Percentiles rank a stretch among this genome's conserved stretches.
These are phyloP conservation scores for Pluvialis apricaria DNA, from an alignment of 2,113 vertebrate species.

Conservation along the genomic window DNA sequence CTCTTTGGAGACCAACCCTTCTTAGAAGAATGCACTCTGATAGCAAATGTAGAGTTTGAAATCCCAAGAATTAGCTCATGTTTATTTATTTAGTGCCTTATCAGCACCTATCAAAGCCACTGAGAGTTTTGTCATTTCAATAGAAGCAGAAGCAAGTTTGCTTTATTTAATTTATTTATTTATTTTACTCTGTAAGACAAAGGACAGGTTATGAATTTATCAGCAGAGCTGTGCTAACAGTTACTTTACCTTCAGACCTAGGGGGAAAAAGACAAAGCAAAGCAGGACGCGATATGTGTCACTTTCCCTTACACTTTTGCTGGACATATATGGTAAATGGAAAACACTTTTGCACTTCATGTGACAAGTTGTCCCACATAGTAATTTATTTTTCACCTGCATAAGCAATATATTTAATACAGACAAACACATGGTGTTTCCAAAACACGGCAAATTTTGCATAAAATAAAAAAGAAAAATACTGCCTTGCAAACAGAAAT, in stretches of 20 bases:
- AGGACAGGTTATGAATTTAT: not conserved
- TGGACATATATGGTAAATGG: not conserved
- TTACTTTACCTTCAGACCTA: not conserved
- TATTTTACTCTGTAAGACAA: not conserved
- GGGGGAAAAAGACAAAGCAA: not conserved
- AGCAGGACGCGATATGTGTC: not conserved
- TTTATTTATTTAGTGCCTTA: not conserved
- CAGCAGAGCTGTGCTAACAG: not conserved
- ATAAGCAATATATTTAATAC: not conserved
- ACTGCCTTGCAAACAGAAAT: not conserved
- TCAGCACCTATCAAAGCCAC: not conserved
- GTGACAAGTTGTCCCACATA: not conserved
- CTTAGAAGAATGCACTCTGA: not conserved
- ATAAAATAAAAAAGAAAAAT: not conserved
- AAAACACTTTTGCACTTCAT: not conserved
- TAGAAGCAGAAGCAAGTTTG: not conserved
- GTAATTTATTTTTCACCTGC: not conserved
- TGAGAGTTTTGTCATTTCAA: not conserved
- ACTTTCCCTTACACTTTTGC: not conserved
- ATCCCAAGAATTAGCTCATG: not conserved
- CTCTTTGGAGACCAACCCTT: not conserved
- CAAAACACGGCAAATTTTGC: not conserved
- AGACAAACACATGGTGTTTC: not conserved
- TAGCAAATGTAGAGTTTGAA: not conserved
- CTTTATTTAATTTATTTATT: not conserved